Conservation (phyloP, 2,113 vertebrate genomes). For the Redunca redunca region DNA sequence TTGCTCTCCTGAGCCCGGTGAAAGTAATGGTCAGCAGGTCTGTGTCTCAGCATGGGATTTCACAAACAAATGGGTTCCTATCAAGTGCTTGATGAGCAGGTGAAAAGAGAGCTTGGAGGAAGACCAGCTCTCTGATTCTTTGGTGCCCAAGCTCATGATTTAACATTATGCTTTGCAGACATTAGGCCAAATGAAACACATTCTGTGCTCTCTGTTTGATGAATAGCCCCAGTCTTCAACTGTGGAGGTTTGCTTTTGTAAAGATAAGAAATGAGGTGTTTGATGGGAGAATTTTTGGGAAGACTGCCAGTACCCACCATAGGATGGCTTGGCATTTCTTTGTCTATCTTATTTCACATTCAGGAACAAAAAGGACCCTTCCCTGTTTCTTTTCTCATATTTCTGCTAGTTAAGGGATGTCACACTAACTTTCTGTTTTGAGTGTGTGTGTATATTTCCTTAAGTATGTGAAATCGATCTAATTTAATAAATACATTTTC, state of each 20-base stretch:
- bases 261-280: slow-evolving; percentile 33
- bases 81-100: not conserved
- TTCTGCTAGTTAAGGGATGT: not conserved
- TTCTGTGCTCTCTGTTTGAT: slow-evolving; percentile 15
- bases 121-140: not conserved
- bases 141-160: not conserved
- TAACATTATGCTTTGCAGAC: not conserved
- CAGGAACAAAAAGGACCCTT: not conserved
- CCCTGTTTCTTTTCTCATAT: not conserved
- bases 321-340: not conserved
- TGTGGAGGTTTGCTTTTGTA: slow-evolving; percentile 26
- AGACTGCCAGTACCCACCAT: not conserved
- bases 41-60: not conserved
- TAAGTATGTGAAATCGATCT: not conserved
- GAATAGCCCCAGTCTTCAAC: not conserved
- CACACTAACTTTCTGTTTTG: not conserved
- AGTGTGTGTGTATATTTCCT: not conserved
- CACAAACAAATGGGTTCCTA: not conserved
- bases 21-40: not conserved
- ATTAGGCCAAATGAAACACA: not conserved
- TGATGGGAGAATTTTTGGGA: not conserved
- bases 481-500: not conserved
- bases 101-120: not conserved
- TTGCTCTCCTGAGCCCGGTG: not conserved
- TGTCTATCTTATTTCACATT: not conserved